phyloP scores from a whole-genome alignment of 1,140 invertebrate genomes.

The Portunus trituberculatus region DNA sequence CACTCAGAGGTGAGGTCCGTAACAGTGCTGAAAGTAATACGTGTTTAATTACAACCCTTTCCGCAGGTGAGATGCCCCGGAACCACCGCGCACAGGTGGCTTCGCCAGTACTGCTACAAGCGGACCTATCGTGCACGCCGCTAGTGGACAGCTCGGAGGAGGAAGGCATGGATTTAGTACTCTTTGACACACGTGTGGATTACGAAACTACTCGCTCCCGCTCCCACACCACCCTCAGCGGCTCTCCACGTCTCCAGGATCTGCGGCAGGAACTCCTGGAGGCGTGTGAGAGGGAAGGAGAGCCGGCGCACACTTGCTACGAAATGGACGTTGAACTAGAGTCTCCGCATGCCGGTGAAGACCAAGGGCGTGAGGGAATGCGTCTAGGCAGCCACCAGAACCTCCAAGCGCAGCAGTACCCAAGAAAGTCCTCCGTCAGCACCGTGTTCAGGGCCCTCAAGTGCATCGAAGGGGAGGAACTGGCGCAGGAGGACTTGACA shows the following conservation, averaged over 20 bases:
- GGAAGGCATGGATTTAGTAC: neutral
- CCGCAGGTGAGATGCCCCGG: neutral
- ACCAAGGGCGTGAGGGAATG: neutral
- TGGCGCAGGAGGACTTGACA: neutral
- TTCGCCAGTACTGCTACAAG: neutral
- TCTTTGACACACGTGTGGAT: neutral
- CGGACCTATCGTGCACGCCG: neutral
- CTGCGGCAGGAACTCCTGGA: neutral
- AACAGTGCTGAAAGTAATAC: too few species aligned
- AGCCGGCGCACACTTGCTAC: neutral
- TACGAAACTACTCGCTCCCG: neutral
- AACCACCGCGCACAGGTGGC: neutral
- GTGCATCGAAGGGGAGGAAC: neutral
- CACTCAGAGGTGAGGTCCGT: too few species aligned
- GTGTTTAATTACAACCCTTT: neutral
- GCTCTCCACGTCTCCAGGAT: neutral
- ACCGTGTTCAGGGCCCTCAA: neutral
- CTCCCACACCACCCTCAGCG: neutral
- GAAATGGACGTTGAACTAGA: neutral
- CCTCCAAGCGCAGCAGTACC: neutral
- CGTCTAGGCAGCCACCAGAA: neutral
- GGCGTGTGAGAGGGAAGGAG: neutral
- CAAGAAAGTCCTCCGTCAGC: neutral
- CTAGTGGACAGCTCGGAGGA: neutral
- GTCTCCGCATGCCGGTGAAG: neutral